phyloP scores from a whole-genome alignment of 2,888 invertebrate species.

The Philhelius pedissequus region DNA sequence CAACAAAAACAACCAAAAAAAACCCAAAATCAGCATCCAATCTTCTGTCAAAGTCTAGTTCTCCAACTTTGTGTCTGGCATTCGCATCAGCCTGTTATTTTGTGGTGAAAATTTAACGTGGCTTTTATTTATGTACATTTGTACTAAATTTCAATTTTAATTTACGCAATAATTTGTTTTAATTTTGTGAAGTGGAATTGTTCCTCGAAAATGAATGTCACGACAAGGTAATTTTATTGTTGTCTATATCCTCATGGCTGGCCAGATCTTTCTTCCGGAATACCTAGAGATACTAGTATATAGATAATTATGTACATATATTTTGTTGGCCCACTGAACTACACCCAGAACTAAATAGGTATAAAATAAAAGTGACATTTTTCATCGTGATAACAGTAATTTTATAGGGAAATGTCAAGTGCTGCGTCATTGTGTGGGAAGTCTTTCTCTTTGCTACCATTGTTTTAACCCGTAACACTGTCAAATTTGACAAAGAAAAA shows the following conservation, averaged over 20 bases:
- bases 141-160: neutral
- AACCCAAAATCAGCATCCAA: slow-evolving; percentile 11
- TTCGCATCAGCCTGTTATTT: neutral
- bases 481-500: slow-evolving; percentile 45
- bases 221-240: neutral
- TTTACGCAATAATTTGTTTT: slow-evolving; percentile 7
- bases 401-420: slow-evolving; percentile 35
- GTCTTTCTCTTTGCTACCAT: slow-evolving; percentile 6
- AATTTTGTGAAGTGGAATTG: slow-evolving; percentile 4
- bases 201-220: slow-evolving; percentile 15
- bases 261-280: slow-evolving; percentile 11
- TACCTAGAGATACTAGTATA: no score
- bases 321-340: slow-evolving; percentile 30
- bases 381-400: slow-evolving; percentile 9
- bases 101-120: neutral
- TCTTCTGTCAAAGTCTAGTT: neutral
- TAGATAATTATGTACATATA: no score
- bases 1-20: slow-evolving; percentile 19
- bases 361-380: slow-evolving; percentile 5
- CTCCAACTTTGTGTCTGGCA: neutral
- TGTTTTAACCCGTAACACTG: slow-evolving; percentile 28
- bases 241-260: neutral
- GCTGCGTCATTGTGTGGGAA: slow-evolving; percentile 52
- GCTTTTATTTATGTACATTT: neutral
- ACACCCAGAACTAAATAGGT: neutral